Percentiles rank a stretch among this genome's conserved stretches.
Conservation (phyloP, 2,113 vertebrate genomes). For the Ciconia boyciana region DNA sequence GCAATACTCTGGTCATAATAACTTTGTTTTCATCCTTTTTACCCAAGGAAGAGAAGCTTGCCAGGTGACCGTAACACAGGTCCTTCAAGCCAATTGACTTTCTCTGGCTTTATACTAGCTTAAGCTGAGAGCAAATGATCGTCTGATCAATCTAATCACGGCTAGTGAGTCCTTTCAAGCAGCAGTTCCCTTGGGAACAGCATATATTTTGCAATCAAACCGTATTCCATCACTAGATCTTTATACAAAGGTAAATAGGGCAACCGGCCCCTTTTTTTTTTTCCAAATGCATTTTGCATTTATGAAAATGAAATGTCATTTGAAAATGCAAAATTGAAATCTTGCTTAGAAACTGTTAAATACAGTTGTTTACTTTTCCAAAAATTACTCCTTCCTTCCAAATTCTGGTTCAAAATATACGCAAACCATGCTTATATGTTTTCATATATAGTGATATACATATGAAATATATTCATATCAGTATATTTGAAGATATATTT, state of each 20-base stretch:
- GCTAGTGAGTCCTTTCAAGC: neutral
- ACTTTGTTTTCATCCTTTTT: neutral
- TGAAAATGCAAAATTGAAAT: neutral
- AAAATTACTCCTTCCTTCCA: neutral
- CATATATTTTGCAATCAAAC: conserved; percentile 52
- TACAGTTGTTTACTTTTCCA: neutral
- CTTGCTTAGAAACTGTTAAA: neutral
- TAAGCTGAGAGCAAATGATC: conserved; percentile 5
- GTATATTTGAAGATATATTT: neutral
- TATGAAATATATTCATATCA: neutral
- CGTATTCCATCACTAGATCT: neutral
- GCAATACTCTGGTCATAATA: neutral
- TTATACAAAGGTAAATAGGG: conserved; percentile 18
- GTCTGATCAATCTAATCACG: neutral
- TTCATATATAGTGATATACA: neutral
- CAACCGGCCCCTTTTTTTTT: neutral
- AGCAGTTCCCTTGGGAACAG: conserved; percentile 59
- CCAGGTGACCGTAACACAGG: neutral
- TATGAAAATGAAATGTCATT: neutral
- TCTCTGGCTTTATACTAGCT: neutral
- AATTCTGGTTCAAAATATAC: neutral
- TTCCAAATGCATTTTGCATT: neutral
- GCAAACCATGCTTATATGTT: neutral
- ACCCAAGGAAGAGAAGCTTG: neutral
- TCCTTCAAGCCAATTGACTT: conserved; percentile 8